Conservation (phyloP, 2,888 invertebrate species). For the Drosophila meridionalis region DNA sequence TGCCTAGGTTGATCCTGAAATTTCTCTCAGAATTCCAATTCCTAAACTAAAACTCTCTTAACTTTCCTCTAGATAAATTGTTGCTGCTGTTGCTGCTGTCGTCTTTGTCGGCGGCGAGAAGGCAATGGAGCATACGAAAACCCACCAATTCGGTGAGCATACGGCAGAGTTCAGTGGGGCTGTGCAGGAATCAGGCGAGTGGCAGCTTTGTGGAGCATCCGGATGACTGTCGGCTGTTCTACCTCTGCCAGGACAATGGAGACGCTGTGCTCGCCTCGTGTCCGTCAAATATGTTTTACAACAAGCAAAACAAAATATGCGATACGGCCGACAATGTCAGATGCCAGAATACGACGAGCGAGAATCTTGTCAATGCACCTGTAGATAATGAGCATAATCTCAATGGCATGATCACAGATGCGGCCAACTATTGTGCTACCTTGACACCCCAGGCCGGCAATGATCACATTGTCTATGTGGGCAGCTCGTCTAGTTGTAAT, state of each 20-base stretch:
- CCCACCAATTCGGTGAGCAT: slow-evolving; percentile 74
- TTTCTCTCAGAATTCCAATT: background rate
- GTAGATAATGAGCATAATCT: slow-evolving; percentile 26
- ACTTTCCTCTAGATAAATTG: slow-evolving; percentile 22
- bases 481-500: slow-evolving; percentile 76
- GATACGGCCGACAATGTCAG: slow-evolving; percentile 75
- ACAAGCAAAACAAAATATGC: slow-evolving; percentile 80
- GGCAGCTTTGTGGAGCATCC: slow-evolving; percentile 81
- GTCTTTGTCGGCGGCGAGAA: background rate
- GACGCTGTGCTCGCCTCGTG: slow-evolving; percentile 79
- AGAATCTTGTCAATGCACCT: slow-evolving; percentile 6
- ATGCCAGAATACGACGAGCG: slow-evolving; percentile 53
- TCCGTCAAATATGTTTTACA: slow-evolving; percentile 83
- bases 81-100: slow-evolving; percentile 17
- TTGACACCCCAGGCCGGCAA: slow-evolving; percentile 46
- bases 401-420: slow-evolving; percentile 57
- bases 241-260: slow-evolving; percentile 76
- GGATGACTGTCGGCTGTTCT: slow-evolving; percentile 79
- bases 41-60: background rate
- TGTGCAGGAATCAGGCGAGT: slow-evolving; percentile 67
- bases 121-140: slow-evolving; percentile 44
- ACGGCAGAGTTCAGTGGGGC: slow-evolving; percentile 50
- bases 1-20: slow-evolving; percentile 37
- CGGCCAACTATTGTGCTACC: slow-evolving; percentile 63
- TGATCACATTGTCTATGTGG: slow-evolving; percentile 76